Evolutionary conservation across 2,113 vertebrate species (phyloP), one percentile per base, ranked within the genome.

Genomic region (Chlorocebus sabaeus): DNA sequence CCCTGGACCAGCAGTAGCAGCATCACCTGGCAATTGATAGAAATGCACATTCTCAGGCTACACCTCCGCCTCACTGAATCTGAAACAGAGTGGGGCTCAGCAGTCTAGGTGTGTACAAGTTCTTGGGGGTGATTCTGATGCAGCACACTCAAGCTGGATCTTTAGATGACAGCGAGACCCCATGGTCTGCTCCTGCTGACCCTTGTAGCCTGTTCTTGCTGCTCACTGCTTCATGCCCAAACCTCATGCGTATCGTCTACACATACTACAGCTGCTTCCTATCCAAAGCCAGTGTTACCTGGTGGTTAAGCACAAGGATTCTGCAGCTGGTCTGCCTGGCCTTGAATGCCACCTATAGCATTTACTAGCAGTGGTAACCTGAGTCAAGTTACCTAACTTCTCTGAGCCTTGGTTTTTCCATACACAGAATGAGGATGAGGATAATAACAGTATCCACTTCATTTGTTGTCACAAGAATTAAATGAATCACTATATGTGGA

Each of bases 131-230:
- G 9, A 45, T 79, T 79, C 43, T 81, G 55, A 52, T 10, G 67
- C 22, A n/a, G 27, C 48, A 20, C 1, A 0, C 10, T 35, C n/a
- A 72, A 4, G 75, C 43, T 12, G 17, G 57, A 57, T 25, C 52
- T 52, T 59, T 52, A 25, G 20, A 35, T 0, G 55, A 52, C 35
- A 50, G 8, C 75, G 0, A 1, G 67, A 4, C 73, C 0, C 18
- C 11, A 2, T 10, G 17, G 6, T 23, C 43, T n/a, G 72, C 48
- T 43, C 57, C 45, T 38, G 25, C 17, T 11, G 57, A 55, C 12
- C 86, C 84, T 5, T 22, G 57, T 27, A 52, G 35, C 64, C n/a
- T 76, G 73, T n/a, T 18, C 23, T 82, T 86, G 79, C 38, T 50
- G 23, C 18, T 72, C 45, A 72, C 1, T 2, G 23, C 80, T 59